phyloP scores from a whole-genome alignment of 2,113 vertebrate genomes.

The human region DNA sequence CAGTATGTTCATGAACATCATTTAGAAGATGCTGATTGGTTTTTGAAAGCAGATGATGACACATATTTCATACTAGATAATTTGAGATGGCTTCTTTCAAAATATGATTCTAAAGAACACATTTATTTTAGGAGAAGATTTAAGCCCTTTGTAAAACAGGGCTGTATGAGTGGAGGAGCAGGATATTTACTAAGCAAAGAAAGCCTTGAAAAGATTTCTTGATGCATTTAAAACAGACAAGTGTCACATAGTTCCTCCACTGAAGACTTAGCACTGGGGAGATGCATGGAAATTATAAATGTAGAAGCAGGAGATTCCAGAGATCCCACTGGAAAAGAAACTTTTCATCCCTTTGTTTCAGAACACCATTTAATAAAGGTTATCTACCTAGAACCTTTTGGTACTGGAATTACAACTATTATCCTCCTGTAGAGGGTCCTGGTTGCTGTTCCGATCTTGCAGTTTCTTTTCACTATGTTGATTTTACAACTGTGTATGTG shows the following conservation, averaged over 20 bases:
- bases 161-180: conserved; percentile 95
- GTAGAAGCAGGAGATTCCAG: conserved; percentile 91
- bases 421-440: conserved; percentile 89
- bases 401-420: conserved; percentile 91
- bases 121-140: conserved; percentile 92
- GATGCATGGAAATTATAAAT: conserved; percentile 91
- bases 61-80: conserved; percentile 92
- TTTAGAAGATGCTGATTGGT: conserved; percentile 93
- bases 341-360: conserved; percentile 90
- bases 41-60: conserved; percentile 95
- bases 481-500: conserved; percentile 87
- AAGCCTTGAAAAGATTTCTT: conserved; percentile 90
- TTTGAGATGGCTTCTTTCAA: conserved; percentile 88
- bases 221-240: conserved; percentile 86
- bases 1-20: conserved; percentile 91
- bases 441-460: conserved; percentile 92
- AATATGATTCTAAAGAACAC: conserved; percentile 85
- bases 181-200: conserved; percentile 94
- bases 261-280: conserved; percentile 92
- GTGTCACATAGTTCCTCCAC: conserved; percentile 88
- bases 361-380: conserved; percentile 87
- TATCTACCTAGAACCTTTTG: conserved; percentile 85
- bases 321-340: conserved; percentile 88
- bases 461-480: conserved; percentile 93
- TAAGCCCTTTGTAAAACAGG: conserved; percentile 89